Conservation (phyloP, 2,113 vertebrate species). For the Okapia johnstoni region DNA sequence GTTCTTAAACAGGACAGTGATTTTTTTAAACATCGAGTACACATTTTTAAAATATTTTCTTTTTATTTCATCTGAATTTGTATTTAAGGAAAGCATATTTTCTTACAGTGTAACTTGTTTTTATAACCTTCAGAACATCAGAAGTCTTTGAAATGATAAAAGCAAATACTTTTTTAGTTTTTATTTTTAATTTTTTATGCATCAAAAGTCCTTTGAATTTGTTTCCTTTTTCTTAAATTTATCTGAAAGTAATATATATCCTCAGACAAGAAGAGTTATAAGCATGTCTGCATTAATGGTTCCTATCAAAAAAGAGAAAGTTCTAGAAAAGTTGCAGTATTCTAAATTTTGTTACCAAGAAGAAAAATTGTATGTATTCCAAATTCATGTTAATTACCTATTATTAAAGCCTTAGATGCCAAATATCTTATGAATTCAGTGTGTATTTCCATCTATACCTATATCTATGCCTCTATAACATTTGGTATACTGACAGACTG, state of each 20-base stretch:
- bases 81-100: constrained; percentile 36
- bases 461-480: neutral
- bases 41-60: constrained; percentile 13
- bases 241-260: neutral
- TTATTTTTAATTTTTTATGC: neutral
- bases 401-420: neutral
- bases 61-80: constrained; percentile 56
- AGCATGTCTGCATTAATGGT: neutral
- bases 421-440: neutral
- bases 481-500: neutral
- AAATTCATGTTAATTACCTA: neutral
- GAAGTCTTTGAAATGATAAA: constrained; percentile 16
- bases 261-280: neutral
- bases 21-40: neutral
- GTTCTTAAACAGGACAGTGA: constrained; percentile 56
- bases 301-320: neutral
- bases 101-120: constrained; percentile 9
- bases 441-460: neutral
- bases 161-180: neutral
- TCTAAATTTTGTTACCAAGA: neutral
- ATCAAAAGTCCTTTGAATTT: neutral
- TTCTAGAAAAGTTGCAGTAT: neutral
- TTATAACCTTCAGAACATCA: neutral
- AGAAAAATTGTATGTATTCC: neutral
- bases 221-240: constrained; percentile 22